Conservation (phyloP, 2,888 invertebrate genomes). For the Cheilosia vernalis region DNA sequence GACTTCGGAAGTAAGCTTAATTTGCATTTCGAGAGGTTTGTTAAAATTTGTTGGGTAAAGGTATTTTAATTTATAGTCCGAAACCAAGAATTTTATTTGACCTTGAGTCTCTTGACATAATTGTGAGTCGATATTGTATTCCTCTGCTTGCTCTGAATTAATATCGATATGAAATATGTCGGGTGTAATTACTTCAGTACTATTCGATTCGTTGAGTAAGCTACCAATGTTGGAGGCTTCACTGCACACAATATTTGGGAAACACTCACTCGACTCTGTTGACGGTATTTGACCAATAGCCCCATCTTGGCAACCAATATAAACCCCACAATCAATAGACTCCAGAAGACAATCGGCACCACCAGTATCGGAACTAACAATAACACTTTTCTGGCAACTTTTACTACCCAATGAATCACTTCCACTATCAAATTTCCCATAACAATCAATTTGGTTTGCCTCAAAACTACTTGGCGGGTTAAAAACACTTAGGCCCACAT, state of each 20-base stretch:
- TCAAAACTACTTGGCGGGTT: not conserved
- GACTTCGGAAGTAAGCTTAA: not conserved
- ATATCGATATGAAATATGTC: not conserved
- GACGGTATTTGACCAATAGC: not conserved
- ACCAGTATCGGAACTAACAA: not conserved
- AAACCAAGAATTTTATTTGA: not conserved
- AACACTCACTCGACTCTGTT: constrained; percentile 1
- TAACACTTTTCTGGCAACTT: not conserved
- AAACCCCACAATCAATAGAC: not conserved
- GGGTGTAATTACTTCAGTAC: not conserved
- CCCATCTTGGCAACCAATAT: not conserved
- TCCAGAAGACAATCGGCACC: not conserved
- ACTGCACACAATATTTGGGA: not conserved
- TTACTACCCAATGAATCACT: not conserved
- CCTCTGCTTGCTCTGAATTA: not conserved
- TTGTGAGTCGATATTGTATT: not conserved
- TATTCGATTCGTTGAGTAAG: not conserved
- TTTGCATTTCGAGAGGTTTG: not conserved
- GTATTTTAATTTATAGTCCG: not conserved
- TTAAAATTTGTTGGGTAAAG: not conserved
- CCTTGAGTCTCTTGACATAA: not conserved
- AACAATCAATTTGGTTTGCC: not conserved
- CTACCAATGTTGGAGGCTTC: not conserved
- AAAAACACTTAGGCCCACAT: not conserved
- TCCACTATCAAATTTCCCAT: not conserved